phyloP scores from a whole-genome alignment of 1,140 invertebrate genomes.

The Babylonia areolata region DNA sequence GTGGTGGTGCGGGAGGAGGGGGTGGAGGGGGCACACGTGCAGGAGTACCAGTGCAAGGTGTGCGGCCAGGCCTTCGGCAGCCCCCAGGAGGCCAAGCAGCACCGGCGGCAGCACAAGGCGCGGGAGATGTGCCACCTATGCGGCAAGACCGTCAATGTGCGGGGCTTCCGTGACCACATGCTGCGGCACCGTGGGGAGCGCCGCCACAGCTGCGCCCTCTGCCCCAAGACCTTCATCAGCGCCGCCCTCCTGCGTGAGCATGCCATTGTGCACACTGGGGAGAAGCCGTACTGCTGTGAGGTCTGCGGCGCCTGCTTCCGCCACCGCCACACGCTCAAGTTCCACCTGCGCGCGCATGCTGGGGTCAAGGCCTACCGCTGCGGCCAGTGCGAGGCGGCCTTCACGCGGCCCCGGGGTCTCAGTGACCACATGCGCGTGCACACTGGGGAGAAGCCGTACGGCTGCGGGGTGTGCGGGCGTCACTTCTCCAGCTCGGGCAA shows the following conservation, averaged over 20 bases:
- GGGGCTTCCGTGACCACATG: background rate
- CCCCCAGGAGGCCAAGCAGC: background rate
- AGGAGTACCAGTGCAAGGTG: background rate
- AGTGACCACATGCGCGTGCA: slow-evolving; percentile 12
- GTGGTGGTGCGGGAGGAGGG: background rate
- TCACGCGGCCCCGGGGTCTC: background rate
- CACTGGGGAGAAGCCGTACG: slow-evolving; percentile 31
- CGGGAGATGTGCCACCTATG: slow-evolving; percentile 15
- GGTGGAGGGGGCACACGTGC: no score
- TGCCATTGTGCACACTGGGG: background rate
- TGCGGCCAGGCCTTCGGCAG: background rate
- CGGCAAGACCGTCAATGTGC: background rate
- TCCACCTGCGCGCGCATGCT: slow-evolving; percentile 13
- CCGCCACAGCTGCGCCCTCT: background rate
- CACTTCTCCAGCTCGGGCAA: background rate
- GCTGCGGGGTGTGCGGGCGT: background rate
- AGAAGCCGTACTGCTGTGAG: slow-evolving; percentile 4
- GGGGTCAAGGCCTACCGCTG: slow-evolving; percentile 16
- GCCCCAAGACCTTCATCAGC: background rate
- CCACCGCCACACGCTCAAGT: background rate
- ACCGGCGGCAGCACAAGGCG: background rate
- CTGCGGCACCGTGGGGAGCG: background rate
- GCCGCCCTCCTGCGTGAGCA: background rate
- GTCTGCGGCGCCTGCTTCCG: background rate
- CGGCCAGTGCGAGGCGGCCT: slow-evolving; percentile 19